Percentiles rank a stretch among this genome's conserved stretches.
Evolutionary conservation across 2,888 invertebrate genomes (phyloP).

Genomic region (Hydrotaea diabolus): DNA sequence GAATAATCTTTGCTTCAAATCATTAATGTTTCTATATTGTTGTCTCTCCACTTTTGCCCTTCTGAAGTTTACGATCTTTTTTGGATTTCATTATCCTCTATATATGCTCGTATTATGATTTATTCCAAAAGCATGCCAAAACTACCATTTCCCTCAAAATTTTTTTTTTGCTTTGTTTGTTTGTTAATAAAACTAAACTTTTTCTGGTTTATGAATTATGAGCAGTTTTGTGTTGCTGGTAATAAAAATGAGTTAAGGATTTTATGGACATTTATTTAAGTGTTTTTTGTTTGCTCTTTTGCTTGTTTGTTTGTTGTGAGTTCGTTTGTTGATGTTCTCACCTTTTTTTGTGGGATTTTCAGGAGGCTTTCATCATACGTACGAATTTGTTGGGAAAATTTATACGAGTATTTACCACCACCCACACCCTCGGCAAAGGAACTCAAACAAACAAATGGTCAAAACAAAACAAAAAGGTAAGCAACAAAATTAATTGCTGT

Average conservation of each 20-base stretch:
- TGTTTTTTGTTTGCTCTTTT: not conserved
- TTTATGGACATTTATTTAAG: constrained; percentile 23
- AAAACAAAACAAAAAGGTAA: not conserved
- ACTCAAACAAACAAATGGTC: not conserved
- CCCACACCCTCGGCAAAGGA: not conserved
- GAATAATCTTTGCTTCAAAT: too few relatives aligned
- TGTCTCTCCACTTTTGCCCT: too few relatives aligned
- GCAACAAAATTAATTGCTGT: constrained; percentile 42
- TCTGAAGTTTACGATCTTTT: too few relatives aligned
- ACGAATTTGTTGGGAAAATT: not conserved
- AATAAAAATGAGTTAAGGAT: not conserved
- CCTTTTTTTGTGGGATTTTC: constrained; percentile 1
- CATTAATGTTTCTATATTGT: too few relatives aligned
- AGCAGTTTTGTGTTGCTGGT: not conserved
- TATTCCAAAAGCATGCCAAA: not conserved
- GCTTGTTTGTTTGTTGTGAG: not conserved
- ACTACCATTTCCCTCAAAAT: not conserved
- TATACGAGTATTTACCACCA: not conserved
- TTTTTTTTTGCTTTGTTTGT: too few relatives aligned
- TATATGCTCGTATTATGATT: too few relatives aligned
- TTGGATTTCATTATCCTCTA: too few relatives aligned
- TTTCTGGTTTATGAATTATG: constrained; percentile 11
- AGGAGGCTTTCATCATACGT: not conserved
- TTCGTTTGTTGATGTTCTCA: not conserved
- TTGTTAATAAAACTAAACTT: constrained; percentile 11